Conservation (phyloP, 1,140 invertebrate species). For the Eueides isabella region DNA sequence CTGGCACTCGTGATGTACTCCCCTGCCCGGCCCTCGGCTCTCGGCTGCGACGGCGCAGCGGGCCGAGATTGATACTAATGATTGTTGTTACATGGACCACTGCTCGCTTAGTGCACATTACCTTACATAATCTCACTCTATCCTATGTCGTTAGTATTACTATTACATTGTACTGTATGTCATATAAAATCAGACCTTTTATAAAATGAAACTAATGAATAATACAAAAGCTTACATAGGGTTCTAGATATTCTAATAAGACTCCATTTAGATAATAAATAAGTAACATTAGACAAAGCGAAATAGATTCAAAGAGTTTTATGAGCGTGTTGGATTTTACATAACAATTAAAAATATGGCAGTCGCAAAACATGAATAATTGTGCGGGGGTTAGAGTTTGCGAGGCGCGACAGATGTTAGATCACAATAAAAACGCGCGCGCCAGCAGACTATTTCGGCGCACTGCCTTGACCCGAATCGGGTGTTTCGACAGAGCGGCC, state of each 20-base stretch:
- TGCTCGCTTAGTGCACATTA: constrained; percentile 54
- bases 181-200: neutral
- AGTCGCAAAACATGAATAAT: constrained; percentile 28
- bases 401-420: constrained; percentile 74
- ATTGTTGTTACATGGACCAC: constrained; percentile 60
- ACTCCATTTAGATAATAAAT: neutral
- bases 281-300: neutral
- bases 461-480: constrained; percentile 80
- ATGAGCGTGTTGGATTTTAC: neutral
- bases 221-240: neutral
- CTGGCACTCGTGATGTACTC: too few relatives aligned
- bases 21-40: constrained; percentile 15
- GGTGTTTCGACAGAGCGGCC: constrained; percentile 79
- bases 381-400: constrained; percentile 47
- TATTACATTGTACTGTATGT: neutral
- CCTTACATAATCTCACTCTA: constrained; percentile 62
- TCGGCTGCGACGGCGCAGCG: constrained; percentile 24
- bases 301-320: neutral
- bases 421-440: constrained; percentile 80
- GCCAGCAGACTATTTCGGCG: constrained; percentile 79
- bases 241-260: constrained; percentile 10
- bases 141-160: constrained; percentile 25
- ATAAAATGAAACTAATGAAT: neutral
- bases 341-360: constrained; percentile 21
- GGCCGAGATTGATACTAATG: constrained; percentile 51